Conservation (phyloP, 2,888 invertebrate genomes). For the Leptura quadrifasciata region DNA sequence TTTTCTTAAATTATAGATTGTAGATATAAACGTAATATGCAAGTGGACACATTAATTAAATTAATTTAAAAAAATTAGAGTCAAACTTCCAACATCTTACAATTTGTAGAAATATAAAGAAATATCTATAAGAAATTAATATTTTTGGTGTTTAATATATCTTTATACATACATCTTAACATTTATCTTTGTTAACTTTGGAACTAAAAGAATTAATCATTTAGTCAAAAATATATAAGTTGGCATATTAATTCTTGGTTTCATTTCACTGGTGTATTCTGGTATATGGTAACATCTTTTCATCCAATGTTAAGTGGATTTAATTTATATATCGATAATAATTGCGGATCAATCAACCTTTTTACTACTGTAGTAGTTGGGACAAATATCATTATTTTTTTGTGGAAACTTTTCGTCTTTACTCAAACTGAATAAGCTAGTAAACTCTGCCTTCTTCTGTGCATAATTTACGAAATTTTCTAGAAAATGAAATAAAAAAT, state of each 20-base stretch:
- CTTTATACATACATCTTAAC: background rate
- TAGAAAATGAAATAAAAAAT: constrained; percentile 68
- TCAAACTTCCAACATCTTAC: background rate
- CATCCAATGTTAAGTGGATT: background rate
- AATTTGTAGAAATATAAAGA: background rate
- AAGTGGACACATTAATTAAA: background rate
- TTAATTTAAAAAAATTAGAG: background rate
- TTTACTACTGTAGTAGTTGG: constrained; percentile 62
- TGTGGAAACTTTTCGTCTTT: constrained; percentile 66
- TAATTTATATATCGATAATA: constrained; percentile 13
- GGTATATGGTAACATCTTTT: background rate
- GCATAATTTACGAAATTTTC: constrained; percentile 79
- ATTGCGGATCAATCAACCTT: constrained; percentile 65
- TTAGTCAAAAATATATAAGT: constrained; percentile 17
- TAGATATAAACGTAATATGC: background rate
- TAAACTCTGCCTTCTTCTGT: constrained; percentile 78
- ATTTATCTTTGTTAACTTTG: background rate
- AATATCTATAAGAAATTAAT: background rate
- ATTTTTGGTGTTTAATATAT: background rate
- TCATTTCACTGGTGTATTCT: background rate
- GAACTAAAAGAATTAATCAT: background rate
- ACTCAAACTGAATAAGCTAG: constrained; percentile 75
- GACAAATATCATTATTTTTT: constrained; percentile 65
- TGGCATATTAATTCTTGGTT: constrained; percentile 5
- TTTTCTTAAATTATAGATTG: background rate